phyloP scores from a whole-genome alignment of 2,113 vertebrate species.

The Nannobrachium achirus region DNA sequence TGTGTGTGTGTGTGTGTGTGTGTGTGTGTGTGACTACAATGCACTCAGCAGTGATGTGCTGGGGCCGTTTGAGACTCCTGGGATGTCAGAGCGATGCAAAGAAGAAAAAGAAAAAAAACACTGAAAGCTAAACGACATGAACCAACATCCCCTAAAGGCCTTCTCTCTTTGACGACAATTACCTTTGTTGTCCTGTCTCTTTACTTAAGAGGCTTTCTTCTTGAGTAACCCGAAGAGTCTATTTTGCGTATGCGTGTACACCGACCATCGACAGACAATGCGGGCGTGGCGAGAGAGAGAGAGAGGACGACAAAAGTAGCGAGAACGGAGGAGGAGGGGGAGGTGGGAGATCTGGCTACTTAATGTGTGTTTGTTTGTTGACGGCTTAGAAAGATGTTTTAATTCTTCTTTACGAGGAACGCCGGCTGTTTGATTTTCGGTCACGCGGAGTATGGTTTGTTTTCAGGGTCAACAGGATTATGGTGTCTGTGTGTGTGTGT shows the following conservation, averaged over 20 bases:
- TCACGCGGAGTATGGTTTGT: constrained; percentile 19
- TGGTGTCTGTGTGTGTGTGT: constrained; percentile 3
- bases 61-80: neutral
- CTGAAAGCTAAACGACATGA: constrained; percentile 17
- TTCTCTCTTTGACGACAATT: constrained; percentile 40
- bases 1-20: constrained; percentile 11
- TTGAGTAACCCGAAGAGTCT: constrained; percentile 58
- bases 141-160: constrained; percentile 23
- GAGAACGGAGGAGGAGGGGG: constrained; percentile 12
- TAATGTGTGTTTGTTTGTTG: constrained; percentile 53
- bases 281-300: constrained; percentile 33
- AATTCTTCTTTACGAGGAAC: constrained; percentile 31
- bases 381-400: constrained; percentile 30
- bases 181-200: constrained; percentile 50
- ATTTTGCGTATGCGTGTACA: constrained; percentile 47
- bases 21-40: neutral
- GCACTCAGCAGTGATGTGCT: neutral
- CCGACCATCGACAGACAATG: constrained; percentile 42
- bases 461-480: constrained; percentile 25
- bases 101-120: no score
- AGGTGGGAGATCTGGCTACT: neutral
- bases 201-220: constrained; percentile 63
- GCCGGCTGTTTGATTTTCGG: constrained; percentile 12
- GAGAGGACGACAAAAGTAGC: constrained; percentile 35
- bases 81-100: constrained; percentile 24